A percentile compares a stretch with the other conserved stretches of the same genome.
These are phyloP conservation scores for Thripadectes ignobilis DNA, from an alignment of 2,797 vertebrate genomes.

Conservation along the genomic window DNA sequence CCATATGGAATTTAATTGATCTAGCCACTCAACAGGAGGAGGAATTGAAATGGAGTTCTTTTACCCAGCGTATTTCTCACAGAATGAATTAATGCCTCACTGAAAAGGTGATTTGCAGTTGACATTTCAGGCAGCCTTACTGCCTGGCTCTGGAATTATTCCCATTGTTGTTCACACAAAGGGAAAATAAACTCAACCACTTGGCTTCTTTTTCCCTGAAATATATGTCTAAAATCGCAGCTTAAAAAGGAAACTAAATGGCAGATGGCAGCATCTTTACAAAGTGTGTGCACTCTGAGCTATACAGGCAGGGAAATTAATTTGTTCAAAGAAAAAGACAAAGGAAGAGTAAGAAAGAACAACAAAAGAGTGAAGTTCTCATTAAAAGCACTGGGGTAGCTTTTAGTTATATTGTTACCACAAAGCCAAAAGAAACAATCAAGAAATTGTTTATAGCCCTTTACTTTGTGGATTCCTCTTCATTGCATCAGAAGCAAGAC, in stretches of 20 bases:
- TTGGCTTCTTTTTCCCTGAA: constrained; percentile 52
- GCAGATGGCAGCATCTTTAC: constrained; percentile 44
- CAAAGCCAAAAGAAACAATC: neutral
- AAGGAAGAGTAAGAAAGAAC: neutral
- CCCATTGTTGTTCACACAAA: constrained; percentile 57
- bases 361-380: neutral
- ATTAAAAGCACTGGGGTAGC: neutral
- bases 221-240: constrained; percentile 32
- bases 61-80: constrained; percentile 33
- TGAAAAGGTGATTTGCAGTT: constrained; percentile 63
- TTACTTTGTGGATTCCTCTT: neutral
- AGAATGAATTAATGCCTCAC: constrained; percentile 50
- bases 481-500: neutral
- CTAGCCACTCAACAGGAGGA: neutral
- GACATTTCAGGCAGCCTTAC: constrained; percentile 41
- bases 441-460: neutral
- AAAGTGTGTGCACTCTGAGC: constrained; percentile 23
- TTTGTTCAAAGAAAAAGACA: constrained; percentile 41
- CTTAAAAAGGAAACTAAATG: constrained; percentile 44
- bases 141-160: constrained; percentile 58
- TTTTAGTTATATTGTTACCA: neutral
- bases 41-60: neutral
- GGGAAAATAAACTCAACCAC: constrained; percentile 55
- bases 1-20: neutral
- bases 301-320: constrained; percentile 14